Evolutionary conservation across 2,888 invertebrate genomes (phyloP), one percentile per base, ranked within the genome.

Genomic region (Eueremaeus valkanovi): DNA sequence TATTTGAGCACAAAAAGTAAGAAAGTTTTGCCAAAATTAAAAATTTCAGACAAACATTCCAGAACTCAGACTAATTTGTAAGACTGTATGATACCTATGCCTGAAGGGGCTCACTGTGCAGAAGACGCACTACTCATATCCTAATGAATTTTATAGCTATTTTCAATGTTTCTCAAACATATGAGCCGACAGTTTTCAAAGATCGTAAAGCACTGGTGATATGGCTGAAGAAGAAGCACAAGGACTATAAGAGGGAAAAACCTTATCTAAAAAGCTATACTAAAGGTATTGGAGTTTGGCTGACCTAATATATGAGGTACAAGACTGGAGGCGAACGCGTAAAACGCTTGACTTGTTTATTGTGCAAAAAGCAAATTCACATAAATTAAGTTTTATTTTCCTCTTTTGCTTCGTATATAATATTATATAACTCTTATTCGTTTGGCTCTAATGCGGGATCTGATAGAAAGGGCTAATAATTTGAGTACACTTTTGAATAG

Each of bases 111-210:
- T 58, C 13, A 13, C 18, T 27, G 13, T 58, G 58, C 29, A n/a
- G n/a, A n/a, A n/a, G n/a, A n/a, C n/a, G 58, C 16, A 58, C 29
- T 58, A 58, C 58, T 58, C 29, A 58, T 58, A 31, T 31, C 24
- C 18, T 58, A 29, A 58, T 58, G 58, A 58, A 58, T 58, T 58
- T 58, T 58, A 58, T 58, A 58, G 58, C 24, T 58, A 58, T 58
- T 58, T 58, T 58, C 29, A 31, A 24, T 58, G 58, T 58, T 58
- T 27, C 29, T 29, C 45, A 13, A 45, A 45, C n/a, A 45, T 27
- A 21, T 24, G 58, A 58, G 31, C 58, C 58, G 58, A 58, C 58
- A 58, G 29, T 31, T 58, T 31, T 58, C 31, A 31, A 18, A 29
- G 58, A 58, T 58, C 58, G 58, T 58, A 58, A 58, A 58, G 58